A percentile compares a stretch with the other conserved stretches of the same genome.
These are phyloP conservation scores for Bucco capensis DNA, from an alignment of 2,113 vertebrate species.

Conservation along the genomic window DNA sequence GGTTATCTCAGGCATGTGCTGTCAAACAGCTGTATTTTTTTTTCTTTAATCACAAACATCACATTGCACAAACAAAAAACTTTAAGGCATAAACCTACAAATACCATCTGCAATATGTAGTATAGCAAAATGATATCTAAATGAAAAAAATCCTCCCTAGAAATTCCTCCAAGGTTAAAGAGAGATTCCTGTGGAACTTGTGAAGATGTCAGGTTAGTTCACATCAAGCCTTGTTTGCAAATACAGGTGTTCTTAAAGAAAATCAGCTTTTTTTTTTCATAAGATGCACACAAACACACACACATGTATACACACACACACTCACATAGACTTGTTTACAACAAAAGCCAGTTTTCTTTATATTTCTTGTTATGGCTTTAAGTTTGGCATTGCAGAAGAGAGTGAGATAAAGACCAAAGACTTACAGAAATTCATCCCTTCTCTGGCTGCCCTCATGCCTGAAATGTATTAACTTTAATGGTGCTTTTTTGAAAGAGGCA, in stretches of 20 bases:
- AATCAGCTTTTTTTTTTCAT: conserved; percentile 4
- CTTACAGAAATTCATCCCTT: conserved; percentile 13
- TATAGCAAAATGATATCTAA: background rate
- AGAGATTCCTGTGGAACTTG: background rate
- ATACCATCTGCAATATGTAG: background rate
- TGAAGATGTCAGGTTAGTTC: background rate
- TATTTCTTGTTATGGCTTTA: conserved; percentile 30
- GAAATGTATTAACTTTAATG: conserved; percentile 16
- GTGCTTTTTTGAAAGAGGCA: background rate
- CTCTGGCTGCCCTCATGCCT: background rate
- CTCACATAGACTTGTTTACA: background rate
- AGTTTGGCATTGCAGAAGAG: background rate
- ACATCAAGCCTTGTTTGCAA: background rate
- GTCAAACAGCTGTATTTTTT: background rate
- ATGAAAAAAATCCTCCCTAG: background rate
- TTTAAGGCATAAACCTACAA: background rate
- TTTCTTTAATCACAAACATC: background rate
- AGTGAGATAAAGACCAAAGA: conserved; percentile 67
- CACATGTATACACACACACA: background rate
- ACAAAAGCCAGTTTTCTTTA: background rate
- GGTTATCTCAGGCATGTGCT: background rate
- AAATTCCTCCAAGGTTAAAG: background rate
- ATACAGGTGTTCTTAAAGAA: background rate
- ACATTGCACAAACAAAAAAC: background rate
- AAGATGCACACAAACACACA: background rate